Conservation (phyloP, 2,888 invertebrate genomes). For the Rotaria macrura region DNA sequence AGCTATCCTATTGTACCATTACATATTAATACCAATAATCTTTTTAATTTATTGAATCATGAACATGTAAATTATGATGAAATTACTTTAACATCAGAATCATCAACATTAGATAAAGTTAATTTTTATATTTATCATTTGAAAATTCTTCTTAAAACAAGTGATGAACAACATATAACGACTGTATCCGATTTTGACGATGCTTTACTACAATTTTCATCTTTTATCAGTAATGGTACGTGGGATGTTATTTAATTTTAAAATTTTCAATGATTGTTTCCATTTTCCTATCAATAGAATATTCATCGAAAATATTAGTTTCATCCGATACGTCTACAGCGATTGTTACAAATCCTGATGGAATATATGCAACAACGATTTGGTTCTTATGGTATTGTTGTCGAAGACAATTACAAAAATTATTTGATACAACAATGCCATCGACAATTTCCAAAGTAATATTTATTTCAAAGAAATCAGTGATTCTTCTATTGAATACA, state of each 20-base stretch:
- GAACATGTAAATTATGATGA: neutral
- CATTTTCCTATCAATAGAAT: neutral
- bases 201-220: slow-evolving; percentile 14
- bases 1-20: neutral
- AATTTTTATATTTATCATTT: neutral
- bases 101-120: neutral
- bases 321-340: neutral
- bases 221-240: neutral
- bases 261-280: neutral
- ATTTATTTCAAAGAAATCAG: neutral
- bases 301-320: neutral
- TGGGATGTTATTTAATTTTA: neutral
- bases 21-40: neutral
- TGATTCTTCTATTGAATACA: neutral
- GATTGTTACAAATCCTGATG: slow-evolving; percentile 1
- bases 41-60: neutral
- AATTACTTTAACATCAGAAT: neutral
- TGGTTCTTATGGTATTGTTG: slow-evolving; percentile 9
- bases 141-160: neutral
- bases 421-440: neutral
- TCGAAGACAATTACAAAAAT: neutral
- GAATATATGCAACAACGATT: neutral
- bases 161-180: neutral
- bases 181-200: neutral
- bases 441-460: neutral